Evolutionary conservation across 1,140 invertebrate genomes (phyloP), one percentile per base, ranked within the genome.

Genomic region (Plutomurus gul): DNA sequence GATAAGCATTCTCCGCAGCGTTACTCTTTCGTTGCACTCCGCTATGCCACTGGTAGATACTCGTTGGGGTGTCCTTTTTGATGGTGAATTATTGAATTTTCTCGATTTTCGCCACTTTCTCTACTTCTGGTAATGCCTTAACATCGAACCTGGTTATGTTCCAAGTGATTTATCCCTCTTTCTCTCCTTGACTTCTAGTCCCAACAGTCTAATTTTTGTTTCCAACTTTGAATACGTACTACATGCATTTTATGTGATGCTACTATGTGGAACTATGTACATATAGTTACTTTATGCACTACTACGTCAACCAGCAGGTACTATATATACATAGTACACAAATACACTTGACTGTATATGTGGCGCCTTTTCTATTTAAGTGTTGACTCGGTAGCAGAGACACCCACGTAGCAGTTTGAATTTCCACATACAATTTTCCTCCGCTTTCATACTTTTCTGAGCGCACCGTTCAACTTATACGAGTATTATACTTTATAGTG

Each of bases 51-150:
- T n/a, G n/a, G n/a, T n/a, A n/a, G n/a, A 65, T 36, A 30, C 3
- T 5, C 16, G 20, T 25, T 33, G 27, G 56, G 56, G 56, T 47
- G 40, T 78, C 75, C 47, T 56, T 49, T 27, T 73, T 78, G 51
- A 79, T 75, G 70, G 78, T 79, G 73, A 79, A 79, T 79, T 79
- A 79, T 79, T 79, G 78, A 79, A 79, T 79, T 79, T 79, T 30
- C 78, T 75, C 73, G 73, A 79, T 79, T 79, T 79, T 70, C 70
- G 71, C 43, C 77, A 78, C n/a, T 78, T 78, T 78, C 47, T 56
- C 47, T 22, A 75, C 40, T 39, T 47, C 60, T 37, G 43, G 46
- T 65, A 70, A 43, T 75, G 43, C 43, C 18, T 74, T 37, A 47
- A 79, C 39, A 79, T 79, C 78, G 43, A 79, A 79, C 72, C 56